Conservation (phyloP, 2,888 invertebrate genomes). For the Brachyopa scutellaris region DNA sequence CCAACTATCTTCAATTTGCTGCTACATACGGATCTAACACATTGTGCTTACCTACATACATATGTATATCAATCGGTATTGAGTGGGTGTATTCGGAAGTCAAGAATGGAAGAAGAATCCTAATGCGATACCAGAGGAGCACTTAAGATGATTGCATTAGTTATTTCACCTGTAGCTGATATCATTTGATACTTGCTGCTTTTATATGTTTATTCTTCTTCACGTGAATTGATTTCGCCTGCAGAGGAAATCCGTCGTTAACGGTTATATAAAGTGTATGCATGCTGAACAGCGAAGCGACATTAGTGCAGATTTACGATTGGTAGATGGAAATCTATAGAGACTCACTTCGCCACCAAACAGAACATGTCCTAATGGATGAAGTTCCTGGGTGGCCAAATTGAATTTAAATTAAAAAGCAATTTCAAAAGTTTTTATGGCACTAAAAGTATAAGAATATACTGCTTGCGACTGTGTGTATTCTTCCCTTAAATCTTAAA, state of each 20-base stretch:
- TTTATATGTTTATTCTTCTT: not conserved
- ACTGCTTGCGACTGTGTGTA: too few species aligned
- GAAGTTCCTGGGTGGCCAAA: not conserved
- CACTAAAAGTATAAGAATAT: too few species aligned
- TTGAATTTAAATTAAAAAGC: not conserved
- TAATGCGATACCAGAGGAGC: conserved; percentile 47
- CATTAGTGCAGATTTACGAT: conserved; percentile 43
- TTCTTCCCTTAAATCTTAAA: too few species aligned
- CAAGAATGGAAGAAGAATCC: conserved; percentile 34
- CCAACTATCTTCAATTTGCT: conserved; percentile 30
- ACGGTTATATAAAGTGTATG: too few species aligned
- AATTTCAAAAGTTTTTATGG: not conserved
- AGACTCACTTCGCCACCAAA: not conserved
- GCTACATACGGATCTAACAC: not conserved
- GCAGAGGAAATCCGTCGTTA: conserved; percentile 18
- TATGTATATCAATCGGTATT: conserved; percentile 6
- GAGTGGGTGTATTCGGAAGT: not conserved
- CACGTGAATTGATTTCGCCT: conserved; percentile 27
- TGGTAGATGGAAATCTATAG: conserved; percentile 36
- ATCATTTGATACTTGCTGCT: not conserved
- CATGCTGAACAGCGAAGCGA: conserved; percentile 20
- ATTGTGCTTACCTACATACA: too few species aligned
- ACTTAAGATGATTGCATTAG: conserved; percentile 64
- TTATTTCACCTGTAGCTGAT: conserved; percentile 59
- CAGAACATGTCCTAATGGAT: conserved; percentile 25